Evolutionary conservation across 2,797 vertebrate species (phyloP), one percentile per base, ranked within the genome.

Genomic region (Moxostoma hubbsi): DNA sequence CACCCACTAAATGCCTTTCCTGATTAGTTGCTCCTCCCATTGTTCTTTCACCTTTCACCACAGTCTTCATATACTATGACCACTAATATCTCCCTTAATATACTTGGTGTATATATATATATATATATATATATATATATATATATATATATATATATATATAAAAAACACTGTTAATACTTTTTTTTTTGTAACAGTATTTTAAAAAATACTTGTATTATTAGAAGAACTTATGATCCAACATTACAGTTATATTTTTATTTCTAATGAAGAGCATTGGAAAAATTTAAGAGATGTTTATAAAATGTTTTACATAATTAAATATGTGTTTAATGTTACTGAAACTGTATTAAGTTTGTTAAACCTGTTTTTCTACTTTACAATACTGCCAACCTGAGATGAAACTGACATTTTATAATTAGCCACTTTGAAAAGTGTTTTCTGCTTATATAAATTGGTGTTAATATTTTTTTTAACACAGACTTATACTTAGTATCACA

Each of bases 351-450:
- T 12, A 7, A 57, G 4, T 50, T 61, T 58, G 63, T 50, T 45
- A 59, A 58, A 53, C 24, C n/a, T 45, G 8, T 57, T 47, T 46
- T 46, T 78, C 63, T 73, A 58, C 76, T 64, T 49, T 54, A 55
- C 77, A 82, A 80, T 45, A 78, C 73, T 72, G 84, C 80, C 75
- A 58, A 74, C 80, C 57, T 54, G 70, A 84, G 84, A 79, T 58
- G 15, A 82, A 83, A 80, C 68, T 49, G 46, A 50, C 11, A 5
- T 57, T 55, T 55, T n/a, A 15, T 5, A 15, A 55, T 15, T 55
- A 6, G 13, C n/a, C n/a, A 7, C 11, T 45, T 12, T 61, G 4
- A 1, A 58, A 58, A 1, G 9, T 6, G 13, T 13, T 43, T 1
- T 13, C 7, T 12, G 11, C 45, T 59, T 55, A 55, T 70, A 55